Conservation (phyloP, 2,113 vertebrate species). For the Cephalopholis sonnerati region DNA sequence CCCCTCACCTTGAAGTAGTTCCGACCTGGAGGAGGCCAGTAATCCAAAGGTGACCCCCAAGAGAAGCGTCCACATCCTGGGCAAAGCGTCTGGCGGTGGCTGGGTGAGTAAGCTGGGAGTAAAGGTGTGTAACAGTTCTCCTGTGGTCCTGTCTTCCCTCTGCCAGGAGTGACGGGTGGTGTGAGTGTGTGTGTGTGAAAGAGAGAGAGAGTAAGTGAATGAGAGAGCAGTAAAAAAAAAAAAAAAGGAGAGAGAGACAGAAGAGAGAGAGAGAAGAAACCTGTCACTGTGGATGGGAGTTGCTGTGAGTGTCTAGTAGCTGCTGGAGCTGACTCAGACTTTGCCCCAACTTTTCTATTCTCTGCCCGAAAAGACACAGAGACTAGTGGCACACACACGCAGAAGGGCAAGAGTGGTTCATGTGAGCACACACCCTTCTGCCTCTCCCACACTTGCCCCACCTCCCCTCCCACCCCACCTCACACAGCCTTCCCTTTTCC, state of each 20-base stretch:
- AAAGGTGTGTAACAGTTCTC: constrained; percentile 68
- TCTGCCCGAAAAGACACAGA: constrained; percentile 63
- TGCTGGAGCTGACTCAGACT: constrained; percentile 75
- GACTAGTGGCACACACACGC: constrained; percentile 61
- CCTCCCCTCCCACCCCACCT: constrained; percentile 58
- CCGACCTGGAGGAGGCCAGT: constrained; percentile 77
- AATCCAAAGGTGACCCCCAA: constrained; percentile 81
- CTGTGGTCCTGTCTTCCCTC: constrained; percentile 71
- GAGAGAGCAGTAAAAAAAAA: constrained; percentile 22
- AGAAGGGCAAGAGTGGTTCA: constrained; percentile 68
- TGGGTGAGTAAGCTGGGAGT: constrained; percentile 52
- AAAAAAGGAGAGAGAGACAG: constrained; percentile 9
- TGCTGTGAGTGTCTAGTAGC: constrained; percentile 64
- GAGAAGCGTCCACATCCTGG: constrained; percentile 84
- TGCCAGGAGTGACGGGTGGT: constrained; percentile 71
- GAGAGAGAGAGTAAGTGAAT: constrained; percentile 26
- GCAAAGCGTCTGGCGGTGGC: constrained; percentile 50
- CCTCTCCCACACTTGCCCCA: constrained; percentile 76
- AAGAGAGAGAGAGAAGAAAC: constrained; percentile 39
- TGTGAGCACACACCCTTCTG: constrained; percentile 81
- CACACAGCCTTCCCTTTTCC: constrained; percentile 39
- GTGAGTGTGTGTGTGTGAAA: constrained; percentile 47
- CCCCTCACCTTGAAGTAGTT: constrained; percentile 76
- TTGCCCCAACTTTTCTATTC: constrained; percentile 82
- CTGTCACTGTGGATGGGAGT: constrained; percentile 62